A percentile compares a stretch with the other conserved stretches of the same genome.
phyloP scores from a whole-genome alignment of 2,113 vertebrate genomes.

The pig (Sus scrofa) region T2T-Sscrofa CM000819.6:19453001-19453500 shows the following conservation, averaged over 20 bases:
- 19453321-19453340: background rate
- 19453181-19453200: background rate
- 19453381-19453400: background rate
- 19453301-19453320: slow-evolving; percentile 26
- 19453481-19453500: background rate
- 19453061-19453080: slow-evolving; percentile 27
- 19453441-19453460: background rate
- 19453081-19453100: slow-evolving; percentile 35
- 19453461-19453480: slow-evolving; percentile 14
- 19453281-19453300: background rate
- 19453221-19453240: background rate
- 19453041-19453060: slow-evolving; percentile 29
- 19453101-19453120: slow-evolving; percentile 29
- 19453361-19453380: background rate
- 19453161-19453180: background rate
- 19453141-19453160: background rate
- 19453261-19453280: background rate
- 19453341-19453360: background rate
- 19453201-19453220: background rate
- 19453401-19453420: background rate
- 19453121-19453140: background rate
- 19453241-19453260: background rate
- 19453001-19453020: background rate
- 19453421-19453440: slow-evolving; percentile 32
- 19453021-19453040: background rate